phyloP scores from a whole-genome alignment of 1,140 invertebrate species.

The Gryon sp. region DNA sequence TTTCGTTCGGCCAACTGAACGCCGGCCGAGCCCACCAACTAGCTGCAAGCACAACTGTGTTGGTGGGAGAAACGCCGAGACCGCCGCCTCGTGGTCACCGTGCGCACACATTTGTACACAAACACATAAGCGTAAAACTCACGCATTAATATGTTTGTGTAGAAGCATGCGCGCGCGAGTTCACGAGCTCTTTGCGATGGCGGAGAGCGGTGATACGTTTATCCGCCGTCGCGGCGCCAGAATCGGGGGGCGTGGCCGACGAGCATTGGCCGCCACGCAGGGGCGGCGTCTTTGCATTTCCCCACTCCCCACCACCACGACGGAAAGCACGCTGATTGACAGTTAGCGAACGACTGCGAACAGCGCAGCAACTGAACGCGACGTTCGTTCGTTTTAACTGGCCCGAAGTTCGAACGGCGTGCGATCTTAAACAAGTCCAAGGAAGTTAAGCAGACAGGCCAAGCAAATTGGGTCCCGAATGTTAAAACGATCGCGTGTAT shows the following conservation, averaged over 20 bases:
- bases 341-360: slow-evolving; percentile 85
- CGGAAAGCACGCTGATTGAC: slow-evolving; percentile 81
- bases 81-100: slow-evolving; percentile 41
- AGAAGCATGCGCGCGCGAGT: slow-evolving; percentile 15
- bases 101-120: slow-evolving; percentile 21
- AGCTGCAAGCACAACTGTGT: neutral
- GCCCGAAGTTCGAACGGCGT: slow-evolving; percentile 32
- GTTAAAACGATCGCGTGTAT: slow-evolving; percentile 1
- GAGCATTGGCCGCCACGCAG: slow-evolving; percentile 69
- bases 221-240: slow-evolving; percentile 63
- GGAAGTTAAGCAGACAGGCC: slow-evolving; percentile 10
- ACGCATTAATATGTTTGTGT: neutral
- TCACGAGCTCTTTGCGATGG: slow-evolving; percentile 65
- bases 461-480: neutral
- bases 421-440: slow-evolving; percentile 29
- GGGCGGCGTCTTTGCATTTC: slow-evolving; percentile 75
- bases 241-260: slow-evolving; percentile 61
- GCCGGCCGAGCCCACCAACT: slow-evolving; percentile 25
- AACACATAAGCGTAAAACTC: neutral
- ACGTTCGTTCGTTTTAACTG: slow-evolving; percentile 69
- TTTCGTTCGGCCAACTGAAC: slow-evolving; percentile 17
- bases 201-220: slow-evolving; percentile 65
- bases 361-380: slow-evolving; percentile 81
- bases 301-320: slow-evolving; percentile 78
- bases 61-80: slow-evolving; percentile 36